Evolutionary conservation across 2,113 vertebrate genomes (phyloP), one percentile per base, ranked within the genome.

Genomic region (Cyphomyrus discorhynchus): DNA sequence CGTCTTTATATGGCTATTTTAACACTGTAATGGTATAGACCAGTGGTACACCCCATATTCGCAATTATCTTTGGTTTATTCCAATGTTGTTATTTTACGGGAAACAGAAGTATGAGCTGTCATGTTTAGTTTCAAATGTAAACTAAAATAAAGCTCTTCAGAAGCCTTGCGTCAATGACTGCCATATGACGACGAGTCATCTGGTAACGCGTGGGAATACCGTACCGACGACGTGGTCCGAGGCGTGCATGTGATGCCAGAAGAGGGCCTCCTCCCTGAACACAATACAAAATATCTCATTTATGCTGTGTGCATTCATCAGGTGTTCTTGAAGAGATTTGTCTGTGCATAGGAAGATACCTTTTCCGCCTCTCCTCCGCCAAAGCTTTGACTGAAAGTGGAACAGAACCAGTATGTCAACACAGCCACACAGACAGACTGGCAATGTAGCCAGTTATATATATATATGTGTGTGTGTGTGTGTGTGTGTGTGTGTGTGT

Each of bases 191-290:
- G 24, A 3, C 0, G 58, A 3, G 7, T 27, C 21, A 56, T 24
- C 56, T 24, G 21, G 7, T 3, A 5, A n/a, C 11, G 46, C 3
- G 11, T n/a, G 47, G 19, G 49, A 39, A n/a, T n/a, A 6, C 35
- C 95, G 94, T 89, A 95, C 96, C 95, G 42, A 94, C 89, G 6
- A 92, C 10, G 39, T 94, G 95, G 82, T 96, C 95, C 84, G 90
- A 93, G 0, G 83, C n/a, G 1, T 95, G 94, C 89, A 94, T 74
- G 24, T 91, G 87, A 80, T 92, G 89, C 96, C 96, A 96, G 84
- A 96, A 94, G 47, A 93, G 90, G 0, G 93, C 93, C 19, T 95
- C 93, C 66, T 95, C 82, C 74, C 96, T 96, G 89, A 70, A 90
- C 0, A 90, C 31, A 88, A 45, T 0, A 27, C 56, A 88, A 66